Evolutionary conservation across 2,797 vertebrate genomes (phyloP), one percentile per base, ranked within the genome.

Genomic region (Phoxinus dragarum): DNA sequence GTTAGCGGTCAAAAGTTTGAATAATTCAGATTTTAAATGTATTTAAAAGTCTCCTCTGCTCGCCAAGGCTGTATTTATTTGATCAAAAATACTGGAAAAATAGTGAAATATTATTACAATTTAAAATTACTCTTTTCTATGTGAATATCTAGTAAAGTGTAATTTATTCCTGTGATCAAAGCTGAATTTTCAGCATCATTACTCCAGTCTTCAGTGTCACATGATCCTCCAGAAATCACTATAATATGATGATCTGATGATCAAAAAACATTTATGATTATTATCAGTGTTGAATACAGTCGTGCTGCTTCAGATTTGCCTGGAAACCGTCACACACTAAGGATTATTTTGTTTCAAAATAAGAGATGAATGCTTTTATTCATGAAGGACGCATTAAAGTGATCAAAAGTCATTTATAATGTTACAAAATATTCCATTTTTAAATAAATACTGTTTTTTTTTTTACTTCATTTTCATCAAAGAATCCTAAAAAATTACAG

Each of bases 251-350:
- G 47, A 49, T 49, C 1, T 16, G 14, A 16, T 49, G 47, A 0
- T 49, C 47, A 49, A 49, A 14, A 49, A 5, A 49, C 5, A 75
- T 23, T 23, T 31, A 19, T 34, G 7, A 5, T 19, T 27, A 27
- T 27, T 27, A 16, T 71, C 54, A 23, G 0, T 49, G 10, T 73
- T 31, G n/a, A 27, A n/a, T 14, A n/a, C 2, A 2, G 19, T 47
- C 0, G 1, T 0, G 0, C 9, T 44, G 42, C 10, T 36, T 66
- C 1, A 6, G 0, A 19, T 36, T 5, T 38, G 19, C 27, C 6
- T 44, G 40, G 14, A 12, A 69, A 69, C 31, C 2, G 17, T 9
- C 9, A 68, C 3, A 21, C 16, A 19, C 21, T 12, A 23, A 21
- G 21, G 23, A 14, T 27, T 47, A 17, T 47, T 44, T 73, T 6